phyloP scores from a whole-genome alignment of 2,888 invertebrate genomes.

The Pyrocoelia pectoralis region DNA sequence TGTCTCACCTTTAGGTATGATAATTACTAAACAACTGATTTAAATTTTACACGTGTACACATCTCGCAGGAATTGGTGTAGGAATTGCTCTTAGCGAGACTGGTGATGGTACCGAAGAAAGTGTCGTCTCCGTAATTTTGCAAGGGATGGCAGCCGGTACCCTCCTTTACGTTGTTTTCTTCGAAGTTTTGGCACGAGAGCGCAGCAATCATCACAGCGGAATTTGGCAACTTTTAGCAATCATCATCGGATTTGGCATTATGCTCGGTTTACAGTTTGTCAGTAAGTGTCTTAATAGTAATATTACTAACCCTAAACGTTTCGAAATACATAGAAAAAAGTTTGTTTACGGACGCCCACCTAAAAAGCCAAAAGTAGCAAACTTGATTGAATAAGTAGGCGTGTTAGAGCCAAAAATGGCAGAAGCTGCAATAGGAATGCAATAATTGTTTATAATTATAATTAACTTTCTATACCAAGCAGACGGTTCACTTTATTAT shows the following conservation, averaged over 20 bases:
- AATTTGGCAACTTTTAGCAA: constrained; percentile 65
- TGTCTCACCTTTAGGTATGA: constrained; percentile 68
- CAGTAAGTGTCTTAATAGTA: constrained; percentile 52
- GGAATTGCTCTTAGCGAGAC: constrained; percentile 66
- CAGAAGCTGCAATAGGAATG: no score
- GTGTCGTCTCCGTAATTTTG: constrained; percentile 63
- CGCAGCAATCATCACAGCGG: constrained; percentile 66
- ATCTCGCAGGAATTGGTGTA: constrained; percentile 65
- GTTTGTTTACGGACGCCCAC: no score
- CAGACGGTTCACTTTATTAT: no score
- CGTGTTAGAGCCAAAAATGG: no score
- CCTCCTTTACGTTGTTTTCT: constrained; percentile 80
- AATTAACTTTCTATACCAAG: background rate
- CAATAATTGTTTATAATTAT: no score
- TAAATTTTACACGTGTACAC: background rate
- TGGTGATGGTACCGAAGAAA: constrained; percentile 49
- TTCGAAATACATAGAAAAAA: no score
- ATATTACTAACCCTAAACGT: background rate
- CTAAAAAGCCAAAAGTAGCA: no score
- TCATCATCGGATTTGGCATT: constrained; percentile 65
- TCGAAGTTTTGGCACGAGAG: constrained; percentile 81
- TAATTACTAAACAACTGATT: background rate
- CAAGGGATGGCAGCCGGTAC: constrained; percentile 83
- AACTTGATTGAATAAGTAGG: no score
- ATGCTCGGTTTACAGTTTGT: constrained; percentile 64